These are phyloP conservation scores for Cygnus olor DNA, from an alignment of 2,797 vertebrate species.

Conservation along the genomic window DNA sequence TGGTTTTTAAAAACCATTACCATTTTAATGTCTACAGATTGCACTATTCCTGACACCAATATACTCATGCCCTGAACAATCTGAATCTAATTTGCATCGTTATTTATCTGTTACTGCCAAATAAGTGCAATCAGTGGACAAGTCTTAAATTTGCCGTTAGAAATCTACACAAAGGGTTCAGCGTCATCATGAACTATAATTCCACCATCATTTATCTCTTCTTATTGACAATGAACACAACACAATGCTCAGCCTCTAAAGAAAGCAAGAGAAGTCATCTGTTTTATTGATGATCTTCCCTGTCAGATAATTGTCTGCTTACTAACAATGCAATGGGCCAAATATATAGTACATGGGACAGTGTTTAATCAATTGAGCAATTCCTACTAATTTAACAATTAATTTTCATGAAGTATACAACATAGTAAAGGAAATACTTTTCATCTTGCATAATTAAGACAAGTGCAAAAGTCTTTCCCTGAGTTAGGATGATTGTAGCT, in stretches of 20 bases:
- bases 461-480: not conserved
- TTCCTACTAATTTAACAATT: not conserved
- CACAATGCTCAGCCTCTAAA: not conserved
- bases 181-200: not conserved
- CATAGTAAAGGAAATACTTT: not conserved
- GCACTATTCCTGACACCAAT: slow-evolving; percentile 44
- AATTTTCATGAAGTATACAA: not conserved
- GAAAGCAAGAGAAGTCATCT: not conserved
- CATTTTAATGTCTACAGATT: slow-evolving; percentile 64
- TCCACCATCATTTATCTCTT: slow-evolving; percentile 3
- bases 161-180: not conserved
- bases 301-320: not conserved
- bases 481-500: not conserved
- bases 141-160: slow-evolving; percentile 26
- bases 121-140: not conserved
- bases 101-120: slow-evolving; percentile 54
- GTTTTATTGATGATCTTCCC: not conserved
- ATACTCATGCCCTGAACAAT: slow-evolving; percentile 16
- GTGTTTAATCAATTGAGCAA: not conserved
- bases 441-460: not conserved
- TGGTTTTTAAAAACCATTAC: slow-evolving; percentile 62
- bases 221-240: not conserved
- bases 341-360: not conserved
- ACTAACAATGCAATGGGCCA: not conserved
- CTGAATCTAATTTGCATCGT: slow-evolving; percentile 57